Percentiles rank a stretch among this genome's conserved stretches.
These are phyloP conservation scores for Kobus ellipsiprymnus DNA, from an alignment of 2,113 vertebrate species.

Conservation along the genomic window DNA sequence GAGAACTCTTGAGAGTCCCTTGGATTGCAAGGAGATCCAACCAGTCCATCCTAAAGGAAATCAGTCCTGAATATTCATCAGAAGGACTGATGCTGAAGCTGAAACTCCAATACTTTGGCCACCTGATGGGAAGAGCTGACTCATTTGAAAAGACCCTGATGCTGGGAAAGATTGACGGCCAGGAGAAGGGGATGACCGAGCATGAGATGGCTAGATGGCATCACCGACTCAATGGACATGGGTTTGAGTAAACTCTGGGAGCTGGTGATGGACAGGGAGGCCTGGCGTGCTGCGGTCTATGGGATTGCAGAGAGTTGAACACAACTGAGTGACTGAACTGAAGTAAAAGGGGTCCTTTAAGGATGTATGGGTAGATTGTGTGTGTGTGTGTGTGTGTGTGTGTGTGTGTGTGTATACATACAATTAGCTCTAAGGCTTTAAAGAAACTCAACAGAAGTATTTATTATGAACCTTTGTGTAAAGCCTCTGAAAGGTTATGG, in stretches of 20 bases:
- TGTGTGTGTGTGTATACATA: not conserved
- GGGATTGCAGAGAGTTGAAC: rapidly evolving
- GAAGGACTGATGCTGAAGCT: not conserved
- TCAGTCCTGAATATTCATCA: not conserved
- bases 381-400: not conserved
- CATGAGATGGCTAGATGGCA: not conserved
- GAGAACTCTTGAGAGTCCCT: not conserved
- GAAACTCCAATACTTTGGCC: not conserved
- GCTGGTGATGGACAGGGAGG: not conserved
- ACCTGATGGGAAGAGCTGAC: not conserved
- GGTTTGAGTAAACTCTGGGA: not conserved
- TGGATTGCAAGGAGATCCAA: not conserved
- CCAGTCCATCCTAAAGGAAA: not conserved
- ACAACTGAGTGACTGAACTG: not conserved
- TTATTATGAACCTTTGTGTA: not conserved
- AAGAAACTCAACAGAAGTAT: not conserved
- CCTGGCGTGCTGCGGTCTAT: not conserved
- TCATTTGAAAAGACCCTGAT: not conserved
- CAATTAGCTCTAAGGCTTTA: not conserved
- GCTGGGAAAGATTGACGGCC: not conserved
- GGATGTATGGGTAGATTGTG: not conserved
- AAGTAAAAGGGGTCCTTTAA: not conserved
- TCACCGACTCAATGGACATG: not conserved
- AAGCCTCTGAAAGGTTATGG: not conserved
- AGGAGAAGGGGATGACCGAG: not conserved